Evolutionary conservation across 2,113 vertebrate species (phyloP).

Genomic region (Platysteira castanea): DNA sequence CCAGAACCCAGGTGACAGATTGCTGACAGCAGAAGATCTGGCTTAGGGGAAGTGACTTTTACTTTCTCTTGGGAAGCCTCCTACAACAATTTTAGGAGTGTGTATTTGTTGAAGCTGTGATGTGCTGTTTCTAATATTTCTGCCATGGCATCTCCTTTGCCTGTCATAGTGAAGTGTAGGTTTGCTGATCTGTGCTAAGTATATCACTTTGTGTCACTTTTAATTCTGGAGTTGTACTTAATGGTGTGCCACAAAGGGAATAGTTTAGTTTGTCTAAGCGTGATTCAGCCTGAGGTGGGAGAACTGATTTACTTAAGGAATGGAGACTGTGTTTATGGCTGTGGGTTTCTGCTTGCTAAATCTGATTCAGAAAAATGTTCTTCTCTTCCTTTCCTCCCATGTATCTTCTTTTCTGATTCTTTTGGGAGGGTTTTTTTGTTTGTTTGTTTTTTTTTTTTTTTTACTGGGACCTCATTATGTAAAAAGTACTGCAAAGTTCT

Average conservation of each 20-base stretch:
- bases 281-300: slow-evolving; percentile 11
- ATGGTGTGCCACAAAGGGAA: background rate
- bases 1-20: background rate
- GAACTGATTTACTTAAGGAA: background rate
- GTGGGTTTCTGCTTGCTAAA: background rate
- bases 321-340: background rate
- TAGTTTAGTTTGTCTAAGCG: background rate
- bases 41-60: background rate
- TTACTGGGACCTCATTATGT: background rate
- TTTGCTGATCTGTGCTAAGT: background rate
- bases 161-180: background rate
- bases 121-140: background rate
- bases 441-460: background rate
- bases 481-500: background rate
- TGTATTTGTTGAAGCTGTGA: background rate
- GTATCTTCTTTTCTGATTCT: background rate
- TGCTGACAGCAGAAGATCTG: background rate
- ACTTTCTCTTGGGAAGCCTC: background rate
- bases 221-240: background rate
- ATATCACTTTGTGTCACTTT: background rate
- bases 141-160: background rate
- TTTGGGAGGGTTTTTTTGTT: background rate
- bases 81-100: background rate
- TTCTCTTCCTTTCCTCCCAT: background rate
- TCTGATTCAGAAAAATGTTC: background rate